Base-by-base conservation (phyloP, 1,140 invertebrate species). In the Leptopilina boulardi region DNA sequence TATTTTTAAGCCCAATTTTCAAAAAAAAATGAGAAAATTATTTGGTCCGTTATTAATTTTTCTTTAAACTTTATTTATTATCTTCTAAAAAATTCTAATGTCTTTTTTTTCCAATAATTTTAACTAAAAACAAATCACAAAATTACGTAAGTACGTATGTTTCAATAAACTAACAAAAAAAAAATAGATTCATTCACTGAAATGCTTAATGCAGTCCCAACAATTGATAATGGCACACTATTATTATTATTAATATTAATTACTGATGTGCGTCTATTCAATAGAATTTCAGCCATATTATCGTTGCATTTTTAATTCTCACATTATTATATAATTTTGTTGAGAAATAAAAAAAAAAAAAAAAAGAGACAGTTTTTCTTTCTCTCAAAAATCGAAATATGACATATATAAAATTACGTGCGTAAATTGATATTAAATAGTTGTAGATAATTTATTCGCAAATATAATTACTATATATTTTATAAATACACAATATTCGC, bases 201-300 rank as follows among this genome's bases (percentile, higher is more conserved):
- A 30, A 66, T 66, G 23, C 26, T 30, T 18, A 26, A 26, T 66
- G 26, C 59, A 34, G 72, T 79, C 30, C n/a, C 73, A 38, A 73
- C 18, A 10, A 41, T 79, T 77, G 42, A 77, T 66, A 83, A 83
- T 83, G 82, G 82, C 82, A 83, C 82, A 59, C n/a, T n/a, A 83
- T 79, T 83, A 83, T 21, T 75, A 81, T 83, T 73, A 38, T 38
- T n/a, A n/a, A n/a, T n/a, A n/a, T 38, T 38, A 38, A 84, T 76
- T 73, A 30, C 80, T 83, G n/a, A n/a, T n/a, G 77, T 81, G 82
- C 75, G 82, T 84, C 73, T 10, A 72, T 30, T 26, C 44, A 30
- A 71, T 70, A 34, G 19, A 70, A 51, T 19, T 41, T 72, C 34
- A 47, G n/a, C 41, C 21, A 34, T 47, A 23, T 38, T 30, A 72